A percentile compares a stretch with the other conserved stretches of the same genome.
Evolutionary conservation across 2,113 vertebrate species (phyloP).

Genomic region (Rhynchomys soricoides): DNA sequence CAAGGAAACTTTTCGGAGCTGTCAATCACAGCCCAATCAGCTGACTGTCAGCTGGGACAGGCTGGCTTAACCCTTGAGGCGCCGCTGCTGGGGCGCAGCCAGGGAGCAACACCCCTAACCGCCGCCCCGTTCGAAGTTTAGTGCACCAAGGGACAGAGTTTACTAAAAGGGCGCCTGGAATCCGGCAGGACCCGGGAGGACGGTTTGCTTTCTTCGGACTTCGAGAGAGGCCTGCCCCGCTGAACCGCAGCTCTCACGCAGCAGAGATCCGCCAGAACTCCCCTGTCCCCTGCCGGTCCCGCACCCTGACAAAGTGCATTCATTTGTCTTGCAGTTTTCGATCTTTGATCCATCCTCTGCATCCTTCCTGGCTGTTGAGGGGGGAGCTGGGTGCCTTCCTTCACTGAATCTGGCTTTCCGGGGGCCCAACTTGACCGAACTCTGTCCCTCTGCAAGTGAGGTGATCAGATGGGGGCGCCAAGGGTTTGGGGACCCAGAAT

Average conservation of each 20-base stretch:
- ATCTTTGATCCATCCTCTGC: not conserved
- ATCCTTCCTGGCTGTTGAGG: not conserved
- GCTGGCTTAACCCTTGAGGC: constrained; percentile 85
- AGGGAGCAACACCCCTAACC: not conserved
- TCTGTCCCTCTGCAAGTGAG: not conserved
- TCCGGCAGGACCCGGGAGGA: not conserved
- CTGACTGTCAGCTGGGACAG: constrained; percentile 95
- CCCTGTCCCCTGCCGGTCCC: too few species aligned
- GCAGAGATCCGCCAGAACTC: not conserved
- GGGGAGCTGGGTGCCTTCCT: not conserved
- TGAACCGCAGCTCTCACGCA: not conserved
- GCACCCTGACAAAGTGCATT: not conserved
- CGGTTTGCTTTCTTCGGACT: not conserved
- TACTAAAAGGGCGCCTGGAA: not conserved
- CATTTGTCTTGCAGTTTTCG: not conserved
- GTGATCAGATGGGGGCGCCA: not conserved
- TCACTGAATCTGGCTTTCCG: not conserved
- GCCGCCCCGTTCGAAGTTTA: not conserved
- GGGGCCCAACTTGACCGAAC: constrained; percentile 57
- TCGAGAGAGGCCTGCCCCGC: not conserved
- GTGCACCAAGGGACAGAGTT: constrained; percentile 18
- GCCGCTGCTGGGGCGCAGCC: constrained; percentile 31
- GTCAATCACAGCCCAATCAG: constrained; percentile 93
- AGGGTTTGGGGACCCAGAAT: not conserved
- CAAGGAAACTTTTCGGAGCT: constrained; percentile 93